phyloP scores from a whole-genome alignment of 2,888 invertebrate genomes.

The Myathropa florea region DNA sequence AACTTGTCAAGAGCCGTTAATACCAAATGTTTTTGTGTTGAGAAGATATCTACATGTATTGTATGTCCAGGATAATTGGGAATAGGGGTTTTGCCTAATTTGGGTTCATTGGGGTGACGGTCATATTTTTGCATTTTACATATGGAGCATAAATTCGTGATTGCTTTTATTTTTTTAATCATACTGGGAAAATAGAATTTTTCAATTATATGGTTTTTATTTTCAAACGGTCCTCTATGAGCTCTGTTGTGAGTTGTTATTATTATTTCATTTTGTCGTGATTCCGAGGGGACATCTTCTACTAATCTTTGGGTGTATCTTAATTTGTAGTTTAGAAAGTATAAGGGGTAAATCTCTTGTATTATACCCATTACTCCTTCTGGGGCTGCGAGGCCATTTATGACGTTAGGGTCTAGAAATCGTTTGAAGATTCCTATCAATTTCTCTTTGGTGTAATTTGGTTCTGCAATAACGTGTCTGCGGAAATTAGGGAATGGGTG shows the following conservation, averaged over 20 bases:
- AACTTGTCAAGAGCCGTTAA: not conserved
- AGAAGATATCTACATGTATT: no score
- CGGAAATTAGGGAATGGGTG: not conserved
- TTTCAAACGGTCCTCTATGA: conserved; percentile 9
- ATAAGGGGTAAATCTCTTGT: conserved; percentile 12
- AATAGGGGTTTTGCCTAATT: no score
- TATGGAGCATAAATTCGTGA: not conserved
- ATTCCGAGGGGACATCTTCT: conserved; percentile 26
- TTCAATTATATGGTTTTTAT: conserved; percentile 7
- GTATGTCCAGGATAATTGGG: no score
- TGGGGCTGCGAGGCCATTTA: not conserved
- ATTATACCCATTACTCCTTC: conserved; percentile 25
- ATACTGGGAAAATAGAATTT: conserved; percentile 21
- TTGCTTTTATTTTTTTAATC: not conserved
- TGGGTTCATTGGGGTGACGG: no score
- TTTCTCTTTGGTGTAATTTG: not conserved
- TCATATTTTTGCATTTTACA: conserved; percentile 22
- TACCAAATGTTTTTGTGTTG: not conserved
- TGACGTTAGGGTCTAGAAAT: no score
- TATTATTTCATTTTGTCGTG: conserved; percentile 31
- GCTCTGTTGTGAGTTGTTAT: conserved; percentile 23
- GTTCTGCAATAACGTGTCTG: not conserved
- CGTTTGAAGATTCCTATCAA: not conserved
- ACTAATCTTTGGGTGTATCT: conserved; percentile 41
- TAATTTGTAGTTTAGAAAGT: conserved; percentile 30